phyloP scores from a whole-genome alignment of 2,113 vertebrate species.

The Takifugu bimaculatus region DNA sequence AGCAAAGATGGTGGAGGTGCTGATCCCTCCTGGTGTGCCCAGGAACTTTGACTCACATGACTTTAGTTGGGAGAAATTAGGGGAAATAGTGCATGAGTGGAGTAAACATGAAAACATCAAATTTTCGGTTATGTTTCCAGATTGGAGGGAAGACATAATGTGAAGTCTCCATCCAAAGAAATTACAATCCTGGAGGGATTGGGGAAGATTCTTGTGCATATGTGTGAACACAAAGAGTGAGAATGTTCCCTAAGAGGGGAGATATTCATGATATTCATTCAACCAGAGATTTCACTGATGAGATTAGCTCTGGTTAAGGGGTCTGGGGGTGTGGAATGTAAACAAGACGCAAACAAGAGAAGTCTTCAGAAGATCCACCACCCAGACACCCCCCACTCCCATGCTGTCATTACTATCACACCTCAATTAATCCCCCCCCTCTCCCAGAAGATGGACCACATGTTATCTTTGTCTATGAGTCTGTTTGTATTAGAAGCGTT shows the following conservation, averaged over 20 bases:
- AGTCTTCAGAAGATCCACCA: constrained; percentile 26
- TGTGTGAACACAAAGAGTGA: constrained; percentile 18
- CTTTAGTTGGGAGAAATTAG: constrained; percentile 15
- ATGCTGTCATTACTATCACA: background rate
- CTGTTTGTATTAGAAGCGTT: no score
- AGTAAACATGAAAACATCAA: no score
- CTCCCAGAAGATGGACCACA: background rate
- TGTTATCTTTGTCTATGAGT: no score
- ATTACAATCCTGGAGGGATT: background rate
- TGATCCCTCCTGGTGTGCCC: background rate
- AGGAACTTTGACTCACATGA: constrained; percentile 23
- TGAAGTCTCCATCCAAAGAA: background rate
- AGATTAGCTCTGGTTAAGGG: constrained; percentile 58
- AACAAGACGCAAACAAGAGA: constrained; percentile 47
- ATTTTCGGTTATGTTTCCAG: no score
- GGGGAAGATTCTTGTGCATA: background rate
- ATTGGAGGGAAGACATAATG: no score
- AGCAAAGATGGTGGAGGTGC: constrained; percentile 21
- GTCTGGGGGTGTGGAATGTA: constrained; percentile 51
- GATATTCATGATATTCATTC: constrained; percentile 70
- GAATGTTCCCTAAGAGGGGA: constrained; percentile 45
- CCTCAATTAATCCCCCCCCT: constrained; percentile 10
- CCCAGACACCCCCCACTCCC: background rate
- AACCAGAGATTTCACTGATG: constrained; percentile 53
- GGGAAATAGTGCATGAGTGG: background rate